Base-by-base conservation (phyloP, 2,797 vertebrate species). In the Pseudocheirus occidentalis region DNA sequence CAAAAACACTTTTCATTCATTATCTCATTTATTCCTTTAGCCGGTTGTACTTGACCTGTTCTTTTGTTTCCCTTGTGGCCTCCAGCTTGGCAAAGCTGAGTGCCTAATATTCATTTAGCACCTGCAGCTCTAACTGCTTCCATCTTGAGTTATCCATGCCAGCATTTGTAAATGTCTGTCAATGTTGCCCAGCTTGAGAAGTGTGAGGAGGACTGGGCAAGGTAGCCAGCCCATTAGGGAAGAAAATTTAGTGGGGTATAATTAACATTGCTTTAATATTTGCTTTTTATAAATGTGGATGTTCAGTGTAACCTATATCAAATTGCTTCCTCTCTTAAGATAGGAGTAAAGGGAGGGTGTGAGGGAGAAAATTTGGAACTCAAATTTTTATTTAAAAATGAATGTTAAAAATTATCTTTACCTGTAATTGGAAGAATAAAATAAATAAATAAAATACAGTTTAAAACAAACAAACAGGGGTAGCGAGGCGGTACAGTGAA, bases 1-100 rank as follows among this genome's bases (percentile, higher is more conserved):
- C 6, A n/a, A 91, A 94, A 89, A 90, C 52, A 53, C n/a, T 62
- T 31, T 95, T 50, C 29, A n/a, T 87, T 52, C 40, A 90, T 94
- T 66, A 5, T 21, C 81, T 90, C 55, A 57, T 93, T 92, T n/a
- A 91, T 96, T 62, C 13, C 46, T 92, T 94, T 50, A 54, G 2
- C 55, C 92, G 12, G 53, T 95, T 46, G 6, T 7, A 24, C 66
- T 81, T 81, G 66, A 81, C 66, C 66, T 46, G 40, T 81, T 81
- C n/a, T 31, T 46, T 46, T 81, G n/a, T 40, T 73, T 81, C 18
- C 6, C 18, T 3, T 21, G 18, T 24, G 66, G 66, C 6, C n/a
- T 81, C 66, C n/a, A 7, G n/a, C n/a, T 81, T 81, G 66, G 66
- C 18, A 81, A 21, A 81, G 40, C n/a, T 46, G 66, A 81, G n/a